Percentiles rank a stretch among this genome's conserved stretches.
These are phyloP conservation scores for Masticophis lateralis DNA, from an alignment of 2,797 vertebrate genomes.

Conservation along the genomic window DNA sequence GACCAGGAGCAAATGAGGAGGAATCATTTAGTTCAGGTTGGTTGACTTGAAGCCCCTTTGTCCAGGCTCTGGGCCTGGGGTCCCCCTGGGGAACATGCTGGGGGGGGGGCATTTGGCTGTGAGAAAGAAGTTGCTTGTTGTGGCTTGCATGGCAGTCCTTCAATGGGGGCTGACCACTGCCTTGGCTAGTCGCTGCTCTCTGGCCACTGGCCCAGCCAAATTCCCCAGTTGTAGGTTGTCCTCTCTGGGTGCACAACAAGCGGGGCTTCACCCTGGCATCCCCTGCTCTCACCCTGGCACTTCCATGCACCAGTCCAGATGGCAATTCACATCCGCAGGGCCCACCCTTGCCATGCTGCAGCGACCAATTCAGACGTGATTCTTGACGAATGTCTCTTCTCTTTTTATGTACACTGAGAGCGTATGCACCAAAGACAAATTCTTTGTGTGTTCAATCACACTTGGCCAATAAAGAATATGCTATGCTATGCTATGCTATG, in stretches of 20 bases:
- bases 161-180: neutral
- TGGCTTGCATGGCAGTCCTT: too few species aligned
- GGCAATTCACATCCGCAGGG: neutral
- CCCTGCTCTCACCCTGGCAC: accelerated
- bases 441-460: too few species aligned
- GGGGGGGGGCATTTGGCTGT: neutral
- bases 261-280: too few species aligned
- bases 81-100: too few species aligned
- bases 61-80: neutral
- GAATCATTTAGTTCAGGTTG: neutral
- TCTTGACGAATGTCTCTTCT: too few species aligned
- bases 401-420: too few species aligned
- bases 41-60: neutral
- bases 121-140: neutral
- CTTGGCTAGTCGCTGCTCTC: neutral
- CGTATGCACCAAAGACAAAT: too few species aligned
- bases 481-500: too few species aligned
- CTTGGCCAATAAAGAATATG: too few species aligned
- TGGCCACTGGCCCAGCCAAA: too few species aligned
- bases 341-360: neutral
- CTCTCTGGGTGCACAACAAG: too few species aligned
- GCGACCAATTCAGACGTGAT: neutral
- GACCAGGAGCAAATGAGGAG: neutral
- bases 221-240: neutral
- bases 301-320: neutral